Percentiles rank a stretch among this genome's conserved stretches.
Conservation (phyloP, 2,113 vertebrate genomes). For the Mesoclemmys tuberculata region DNA sequence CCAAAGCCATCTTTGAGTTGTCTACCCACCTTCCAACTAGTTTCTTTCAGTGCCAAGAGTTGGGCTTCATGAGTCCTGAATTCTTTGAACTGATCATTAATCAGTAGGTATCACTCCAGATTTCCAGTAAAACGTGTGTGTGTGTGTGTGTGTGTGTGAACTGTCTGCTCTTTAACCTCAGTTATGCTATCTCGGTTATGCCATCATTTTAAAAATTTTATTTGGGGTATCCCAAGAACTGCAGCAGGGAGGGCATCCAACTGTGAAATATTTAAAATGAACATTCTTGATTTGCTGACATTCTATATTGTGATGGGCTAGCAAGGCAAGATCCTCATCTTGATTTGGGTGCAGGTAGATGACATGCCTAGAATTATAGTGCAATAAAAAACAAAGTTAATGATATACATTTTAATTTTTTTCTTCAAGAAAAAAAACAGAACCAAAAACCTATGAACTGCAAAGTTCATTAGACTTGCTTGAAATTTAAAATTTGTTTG, state of each 20-base stretch:
- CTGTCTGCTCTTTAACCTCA: not conserved
- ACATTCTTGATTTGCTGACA: conserved; percentile 39
- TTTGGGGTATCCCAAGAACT: not conserved
- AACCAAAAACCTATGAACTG: not conserved
- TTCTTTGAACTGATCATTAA: not conserved
- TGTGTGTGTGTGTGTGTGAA: not conserved
- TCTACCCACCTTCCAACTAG: not conserved
- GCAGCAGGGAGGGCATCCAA: conserved; percentile 10
- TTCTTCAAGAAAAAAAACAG: not conserved
- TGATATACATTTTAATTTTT: not conserved
- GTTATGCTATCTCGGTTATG: not conserved
- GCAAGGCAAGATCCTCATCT: not conserved
- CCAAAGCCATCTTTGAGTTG: not conserved
- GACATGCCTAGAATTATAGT: not conserved
- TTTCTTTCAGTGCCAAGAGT: not conserved
- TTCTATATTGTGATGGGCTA: conserved; percentile 29
- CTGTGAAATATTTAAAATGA: conserved; percentile 18
- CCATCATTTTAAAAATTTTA: conserved; percentile 20
- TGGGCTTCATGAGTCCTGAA: not conserved
- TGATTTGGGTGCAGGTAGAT: conserved; percentile 19
- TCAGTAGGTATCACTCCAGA: not conserved
- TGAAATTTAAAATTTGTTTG: not conserved
- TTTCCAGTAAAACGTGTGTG: not conserved
- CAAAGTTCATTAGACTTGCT: not conserved
- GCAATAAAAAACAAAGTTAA: conserved; percentile 15